These are phyloP conservation scores for Mus spretus DNA, from an alignment of 2,797 vertebrate genomes.

Conservation along the genomic window DNA sequence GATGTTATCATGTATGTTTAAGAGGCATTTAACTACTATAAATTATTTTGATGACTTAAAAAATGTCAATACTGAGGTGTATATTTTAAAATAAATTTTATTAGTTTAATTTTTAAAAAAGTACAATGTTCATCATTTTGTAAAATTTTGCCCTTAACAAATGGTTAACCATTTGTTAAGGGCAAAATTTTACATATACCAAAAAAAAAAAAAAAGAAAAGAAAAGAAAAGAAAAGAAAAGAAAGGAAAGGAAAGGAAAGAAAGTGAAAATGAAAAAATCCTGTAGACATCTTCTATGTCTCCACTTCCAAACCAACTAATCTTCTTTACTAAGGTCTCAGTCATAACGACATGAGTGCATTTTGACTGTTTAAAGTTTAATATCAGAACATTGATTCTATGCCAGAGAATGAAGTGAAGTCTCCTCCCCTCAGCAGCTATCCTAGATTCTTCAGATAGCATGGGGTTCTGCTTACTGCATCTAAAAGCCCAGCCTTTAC, in stretches of 20 bases:
- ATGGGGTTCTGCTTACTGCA: neutral
- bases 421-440: neutral
- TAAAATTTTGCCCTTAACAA: too few relatives aligned
- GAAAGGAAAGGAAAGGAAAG: neutral
- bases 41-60: too few relatives aligned
- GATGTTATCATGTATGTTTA: too few relatives aligned
- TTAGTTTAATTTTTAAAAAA: too few relatives aligned
- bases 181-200: too few relatives aligned
- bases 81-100: too few relatives aligned
- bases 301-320: neutral
- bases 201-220: too few relatives aligned
- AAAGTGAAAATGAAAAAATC: neutral
- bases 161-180: too few relatives aligned
- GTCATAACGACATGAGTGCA: neutral
- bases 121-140: too few relatives aligned
- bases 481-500: neutral
- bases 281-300: neutral
- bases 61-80: too few relatives aligned
- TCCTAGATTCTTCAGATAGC: neutral
- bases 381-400: neutral
- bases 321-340: slow-evolving; percentile 33
- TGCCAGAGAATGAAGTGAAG: neutral
- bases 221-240: too few relatives aligned
- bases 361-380: neutral
- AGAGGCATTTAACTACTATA: too few relatives aligned